Percentiles rank a stretch among this genome's conserved stretches.
phyloP scores from a whole-genome alignment of 2,113 vertebrate species.

The Equus przewalskii region DNA sequence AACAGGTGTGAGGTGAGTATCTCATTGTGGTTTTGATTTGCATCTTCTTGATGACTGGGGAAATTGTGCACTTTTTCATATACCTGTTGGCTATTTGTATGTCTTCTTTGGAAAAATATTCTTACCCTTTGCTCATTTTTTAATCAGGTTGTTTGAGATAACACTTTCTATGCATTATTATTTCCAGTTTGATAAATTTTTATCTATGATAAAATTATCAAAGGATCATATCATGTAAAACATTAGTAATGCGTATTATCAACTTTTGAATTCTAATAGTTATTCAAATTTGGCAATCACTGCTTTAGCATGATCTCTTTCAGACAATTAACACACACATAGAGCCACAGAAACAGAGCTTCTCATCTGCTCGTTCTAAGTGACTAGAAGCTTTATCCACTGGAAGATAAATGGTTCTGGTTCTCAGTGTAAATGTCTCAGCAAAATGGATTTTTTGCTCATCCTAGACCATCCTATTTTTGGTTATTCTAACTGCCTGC shows the following conservation, averaged over 20 bases:
- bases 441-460: neutral
- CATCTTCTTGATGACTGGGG: neutral
- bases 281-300: neutral
- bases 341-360: neutral
- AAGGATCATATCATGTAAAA: neutral
- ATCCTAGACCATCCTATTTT: neutral
- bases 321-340: neutral
- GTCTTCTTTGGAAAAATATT: neutral
- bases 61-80: neutral
- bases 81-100: neutral
- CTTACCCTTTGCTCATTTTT: neutral
- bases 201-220: neutral
- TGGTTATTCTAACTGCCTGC: neutral
- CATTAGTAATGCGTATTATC: neutral
- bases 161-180: neutral
- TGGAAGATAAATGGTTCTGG: neutral
- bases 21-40: neutral
- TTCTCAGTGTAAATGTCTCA: neutral
- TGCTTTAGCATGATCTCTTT: neutral
- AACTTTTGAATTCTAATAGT: slow-evolving; percentile 27
- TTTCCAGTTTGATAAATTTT: neutral
- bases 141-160: neutral
- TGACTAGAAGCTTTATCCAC: neutral
- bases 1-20: neutral
- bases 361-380: neutral